Conservation (phyloP, 1,140 invertebrate genomes). For the Drosophila baimaii region DNA sequence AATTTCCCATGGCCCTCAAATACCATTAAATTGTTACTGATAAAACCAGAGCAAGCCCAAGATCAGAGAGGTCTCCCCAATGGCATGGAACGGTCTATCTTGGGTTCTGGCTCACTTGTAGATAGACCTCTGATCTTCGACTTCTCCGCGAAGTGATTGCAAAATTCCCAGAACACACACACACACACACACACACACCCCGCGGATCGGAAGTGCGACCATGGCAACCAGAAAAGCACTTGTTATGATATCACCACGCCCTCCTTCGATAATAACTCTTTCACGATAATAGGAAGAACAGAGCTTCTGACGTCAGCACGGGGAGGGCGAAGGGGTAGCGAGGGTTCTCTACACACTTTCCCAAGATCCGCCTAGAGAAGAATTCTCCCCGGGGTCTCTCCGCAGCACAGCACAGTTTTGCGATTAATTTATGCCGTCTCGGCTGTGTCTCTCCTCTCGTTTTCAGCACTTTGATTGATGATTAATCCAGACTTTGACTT, state of each 20-base stretch:
- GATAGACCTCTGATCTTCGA: constrained; percentile 11
- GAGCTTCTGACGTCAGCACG: constrained; percentile 14
- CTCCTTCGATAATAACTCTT: neutral
- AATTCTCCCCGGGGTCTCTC: constrained; percentile 16
- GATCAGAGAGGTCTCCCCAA: constrained; percentile 8
- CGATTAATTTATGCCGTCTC: constrained; percentile 71
- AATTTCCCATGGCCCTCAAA: neutral
- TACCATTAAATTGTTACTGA: neutral
- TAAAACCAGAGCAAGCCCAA: neutral
- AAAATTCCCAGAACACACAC: constrained; percentile 11
- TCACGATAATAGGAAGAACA: neutral
- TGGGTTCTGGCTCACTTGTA: constrained; percentile 6
- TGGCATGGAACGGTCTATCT: neutral
- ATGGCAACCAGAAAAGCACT: neutral
- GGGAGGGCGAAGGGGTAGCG: too few species aligned
- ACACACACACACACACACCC: neutral
- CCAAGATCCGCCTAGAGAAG: constrained; percentile 24
- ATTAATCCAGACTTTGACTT: constrained; percentile 82
- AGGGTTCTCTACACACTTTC: constrained; percentile 37
- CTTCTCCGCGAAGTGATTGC: constrained; percentile 16
- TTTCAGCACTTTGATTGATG: constrained; percentile 71
- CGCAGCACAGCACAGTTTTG: constrained; percentile 10
- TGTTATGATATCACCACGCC: constrained; percentile 15
- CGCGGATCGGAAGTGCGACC: neutral
- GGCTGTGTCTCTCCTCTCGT: constrained; percentile 11